Evolutionary conservation across 2,797 vertebrate species (phyloP).

Genomic region (Pseudochromis fuscus): DNA sequence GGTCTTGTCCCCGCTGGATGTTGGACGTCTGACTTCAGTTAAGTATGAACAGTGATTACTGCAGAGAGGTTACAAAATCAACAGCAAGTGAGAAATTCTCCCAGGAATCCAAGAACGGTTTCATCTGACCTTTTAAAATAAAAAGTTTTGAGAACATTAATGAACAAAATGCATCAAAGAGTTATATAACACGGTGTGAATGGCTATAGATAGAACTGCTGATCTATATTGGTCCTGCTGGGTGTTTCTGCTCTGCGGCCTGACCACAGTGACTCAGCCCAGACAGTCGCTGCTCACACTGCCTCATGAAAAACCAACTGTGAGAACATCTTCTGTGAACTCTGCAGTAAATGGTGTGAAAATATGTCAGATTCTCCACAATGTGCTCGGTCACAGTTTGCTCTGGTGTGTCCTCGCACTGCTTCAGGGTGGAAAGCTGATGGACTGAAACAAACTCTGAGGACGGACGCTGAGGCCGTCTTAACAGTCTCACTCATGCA

Average conservation of each 20-base stretch:
- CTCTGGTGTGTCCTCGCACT: constrained; percentile 13
- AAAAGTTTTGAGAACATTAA: background rate
- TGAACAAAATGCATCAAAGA: background rate
- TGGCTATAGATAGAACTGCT: constrained; percentile 38
- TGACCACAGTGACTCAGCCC: constrained; percentile 53
- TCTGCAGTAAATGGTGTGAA: constrained; percentile 32
- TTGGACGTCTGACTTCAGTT: constrained; percentile 22
- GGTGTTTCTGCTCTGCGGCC: constrained; percentile 43
- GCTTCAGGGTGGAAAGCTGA: constrained; percentile 1
- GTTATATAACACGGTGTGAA: constrained; percentile 15
- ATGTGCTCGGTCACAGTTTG: constrained; percentile 30
- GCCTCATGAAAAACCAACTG: constrained; percentile 36
- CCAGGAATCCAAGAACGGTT: constrained; percentile 20
- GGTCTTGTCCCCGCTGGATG: background rate
- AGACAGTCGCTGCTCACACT: constrained; percentile 52
- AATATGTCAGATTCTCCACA: constrained; percentile 53
- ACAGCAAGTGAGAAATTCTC: constrained; percentile 16
- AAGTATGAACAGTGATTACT: constrained; percentile 21
- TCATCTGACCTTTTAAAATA: constrained; percentile 11
- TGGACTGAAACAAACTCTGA: constrained; percentile 38
- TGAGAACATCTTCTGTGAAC: constrained; percentile 53
- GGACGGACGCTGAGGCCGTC: constrained; percentile 44
- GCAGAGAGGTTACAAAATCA: constrained; percentile 28
- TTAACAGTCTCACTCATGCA: constrained; percentile 42
- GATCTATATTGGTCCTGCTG: constrained; percentile 35